A percentile compares a stretch with the other conserved stretches of the same genome.
Evolutionary conservation across 2,797 vertebrate species (phyloP).

Genomic region (Helostoma temminkii): DNA sequence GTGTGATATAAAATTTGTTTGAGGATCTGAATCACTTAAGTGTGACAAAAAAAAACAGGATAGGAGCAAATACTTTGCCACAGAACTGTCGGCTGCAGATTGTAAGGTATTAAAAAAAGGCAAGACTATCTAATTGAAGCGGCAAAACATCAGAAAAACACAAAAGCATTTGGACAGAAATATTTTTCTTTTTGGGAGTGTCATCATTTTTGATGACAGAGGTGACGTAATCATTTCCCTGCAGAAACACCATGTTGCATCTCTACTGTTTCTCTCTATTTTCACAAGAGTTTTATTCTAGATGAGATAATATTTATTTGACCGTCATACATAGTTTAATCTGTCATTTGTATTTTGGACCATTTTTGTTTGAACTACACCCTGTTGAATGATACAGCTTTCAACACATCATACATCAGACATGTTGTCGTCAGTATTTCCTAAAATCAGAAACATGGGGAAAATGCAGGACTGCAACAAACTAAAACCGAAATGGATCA

Average conservation of each 20-base stretch:
- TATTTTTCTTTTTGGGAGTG: not conserved
- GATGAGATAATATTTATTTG: not conserved
- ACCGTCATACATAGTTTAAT: not conserved
- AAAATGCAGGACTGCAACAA: not conserved
- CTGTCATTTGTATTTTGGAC: not conserved
- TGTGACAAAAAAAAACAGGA: too few relatives aligned
- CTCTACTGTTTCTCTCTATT: not conserved
- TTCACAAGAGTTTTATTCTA: not conserved
- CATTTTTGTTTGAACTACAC: not conserved
- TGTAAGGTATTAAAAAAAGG: conserved; percentile 1
- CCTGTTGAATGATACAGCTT: not conserved
- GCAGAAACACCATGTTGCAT: not conserved
- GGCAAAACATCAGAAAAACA: not conserved
- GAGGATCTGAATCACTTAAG: too few relatives aligned
- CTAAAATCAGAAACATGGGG: not conserved
- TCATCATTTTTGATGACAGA: conserved; percentile 9
- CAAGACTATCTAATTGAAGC: not conserved
- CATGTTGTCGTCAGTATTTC: conserved; percentile 3
- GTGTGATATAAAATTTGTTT: too few relatives aligned
- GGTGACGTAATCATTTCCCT: not conserved
- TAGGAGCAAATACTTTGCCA: too few relatives aligned
- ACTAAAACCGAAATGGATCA: not conserved
- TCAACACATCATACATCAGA: too few relatives aligned
- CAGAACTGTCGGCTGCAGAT: too few relatives aligned
- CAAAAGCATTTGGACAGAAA: not conserved